phyloP scores from a whole-genome alignment of 1,140 invertebrate species.

The Drosophila kepulauana region DNA sequence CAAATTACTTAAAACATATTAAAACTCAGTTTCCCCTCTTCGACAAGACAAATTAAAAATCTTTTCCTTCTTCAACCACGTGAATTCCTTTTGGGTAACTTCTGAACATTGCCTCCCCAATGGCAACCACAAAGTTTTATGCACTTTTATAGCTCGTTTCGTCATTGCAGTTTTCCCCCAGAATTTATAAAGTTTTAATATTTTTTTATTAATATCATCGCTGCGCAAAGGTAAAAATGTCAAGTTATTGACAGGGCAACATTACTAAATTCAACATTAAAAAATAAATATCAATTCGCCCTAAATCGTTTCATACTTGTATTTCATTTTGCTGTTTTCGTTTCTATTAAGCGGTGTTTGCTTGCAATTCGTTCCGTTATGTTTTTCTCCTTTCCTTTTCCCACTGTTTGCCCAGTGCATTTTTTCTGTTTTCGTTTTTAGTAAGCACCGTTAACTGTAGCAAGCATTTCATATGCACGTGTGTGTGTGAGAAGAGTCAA shows the following conservation, averaged over 20 bases:
- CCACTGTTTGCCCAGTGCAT: not conserved
- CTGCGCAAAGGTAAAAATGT: not conserved
- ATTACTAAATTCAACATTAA: not conserved
- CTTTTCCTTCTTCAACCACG: not conserved
- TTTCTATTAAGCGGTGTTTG: not conserved
- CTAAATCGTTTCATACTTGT: not conserved
- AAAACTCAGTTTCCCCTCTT: conserved; percentile 37
- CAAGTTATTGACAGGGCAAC: conserved; percentile 1
- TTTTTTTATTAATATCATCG: conserved; percentile 13
- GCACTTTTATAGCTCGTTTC: conserved; percentile 41
- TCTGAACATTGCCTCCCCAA: not conserved
- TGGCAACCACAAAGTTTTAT: conserved; percentile 24
- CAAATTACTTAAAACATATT: conserved; percentile 81
- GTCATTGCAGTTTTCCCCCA: conserved; percentile 31
- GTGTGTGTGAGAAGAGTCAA: not conserved
- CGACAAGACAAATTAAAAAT: conserved; percentile 67
- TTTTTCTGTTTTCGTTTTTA: not conserved
- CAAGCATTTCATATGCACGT: not conserved
- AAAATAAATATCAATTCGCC: not conserved
- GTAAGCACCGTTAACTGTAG: not conserved
- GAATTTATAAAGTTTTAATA: conserved; percentile 29
- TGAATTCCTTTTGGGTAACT: conserved; percentile 28
- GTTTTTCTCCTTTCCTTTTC: not conserved
- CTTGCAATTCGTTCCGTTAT: not conserved
- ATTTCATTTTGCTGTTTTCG: not conserved